Evolutionary conservation across 1,140 invertebrate species (phyloP).

Genomic region (Pararge aegeria): DNA sequence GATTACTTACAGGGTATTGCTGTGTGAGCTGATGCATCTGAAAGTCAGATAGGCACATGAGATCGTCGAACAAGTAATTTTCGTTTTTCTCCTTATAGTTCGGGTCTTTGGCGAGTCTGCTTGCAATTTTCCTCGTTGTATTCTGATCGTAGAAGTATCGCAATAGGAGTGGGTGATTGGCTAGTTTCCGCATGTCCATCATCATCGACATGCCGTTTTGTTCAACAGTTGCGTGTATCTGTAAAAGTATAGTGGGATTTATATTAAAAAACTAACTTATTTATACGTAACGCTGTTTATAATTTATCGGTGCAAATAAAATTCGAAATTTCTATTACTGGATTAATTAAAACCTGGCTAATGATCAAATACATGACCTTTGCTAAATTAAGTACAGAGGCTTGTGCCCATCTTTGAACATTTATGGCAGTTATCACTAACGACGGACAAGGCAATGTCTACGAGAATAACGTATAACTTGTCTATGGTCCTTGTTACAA

Average conservation of each 20-base stretch:
- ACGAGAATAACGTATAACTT: too few relatives aligned
- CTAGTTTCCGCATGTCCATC: conserved; percentile 93
- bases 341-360: neutral
- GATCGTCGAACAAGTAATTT: conserved; percentile 92
- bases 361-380: too few relatives aligned
- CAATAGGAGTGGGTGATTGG: conserved; percentile 93
- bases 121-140: conserved; percentile 86
- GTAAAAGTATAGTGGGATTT: neutral
- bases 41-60: conserved; percentile 94
- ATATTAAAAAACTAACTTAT: neutral
- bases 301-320: too few relatives aligned
- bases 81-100: conserved; percentile 90
- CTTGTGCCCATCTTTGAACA: too few relatives aligned
- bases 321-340: too few relatives aligned
- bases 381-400: too few relatives aligned
- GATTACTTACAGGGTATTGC: conserved; percentile 80
- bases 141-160: conserved; percentile 89
- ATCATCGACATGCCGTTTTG: conserved; percentile 88
- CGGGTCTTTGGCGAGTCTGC: conserved; percentile 85
- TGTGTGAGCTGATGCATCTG: conserved; percentile 91
- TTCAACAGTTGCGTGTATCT: conserved; percentile 77
- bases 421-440: too few relatives aligned
- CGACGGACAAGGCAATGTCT: too few relatives aligned
- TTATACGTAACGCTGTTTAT: too few relatives aligned
- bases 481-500: too few relatives aligned